Conservation (phyloP, 2,888 invertebrate species). For the Acanthosoma haemorrhoidale region DNA sequence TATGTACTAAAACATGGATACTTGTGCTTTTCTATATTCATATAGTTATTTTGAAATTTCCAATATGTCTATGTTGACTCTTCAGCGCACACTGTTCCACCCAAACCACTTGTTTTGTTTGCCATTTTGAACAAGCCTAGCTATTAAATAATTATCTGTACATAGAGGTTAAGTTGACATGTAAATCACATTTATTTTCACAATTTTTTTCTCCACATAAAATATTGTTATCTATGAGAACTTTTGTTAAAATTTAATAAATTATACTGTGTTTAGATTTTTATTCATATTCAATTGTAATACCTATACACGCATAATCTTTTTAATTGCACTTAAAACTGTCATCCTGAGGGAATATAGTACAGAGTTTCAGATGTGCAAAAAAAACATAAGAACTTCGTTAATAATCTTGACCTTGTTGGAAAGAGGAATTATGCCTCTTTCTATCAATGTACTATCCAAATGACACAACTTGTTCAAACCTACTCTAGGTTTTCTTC, state of each 20-base stretch:
- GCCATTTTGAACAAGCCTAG: background rate
- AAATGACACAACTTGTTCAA: too few species aligned
- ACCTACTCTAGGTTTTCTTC: too few species aligned
- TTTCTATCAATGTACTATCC: too few species aligned
- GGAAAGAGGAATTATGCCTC: too few species aligned
- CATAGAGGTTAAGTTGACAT: background rate
- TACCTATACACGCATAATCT: too few species aligned
- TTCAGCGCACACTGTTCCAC: background rate
- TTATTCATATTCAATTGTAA: background rate
- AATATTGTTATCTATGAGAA: constrained; percentile 14
- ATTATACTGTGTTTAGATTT: constrained; percentile 27
- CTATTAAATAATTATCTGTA: constrained; percentile 11
- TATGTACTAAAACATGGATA: too few species aligned
- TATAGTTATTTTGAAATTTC: background rate
- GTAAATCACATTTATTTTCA: background rate
- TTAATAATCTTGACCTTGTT: too few species aligned
- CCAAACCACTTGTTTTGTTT: background rate
- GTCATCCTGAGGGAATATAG: too few species aligned
- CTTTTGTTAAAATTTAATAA: constrained; percentile 23
- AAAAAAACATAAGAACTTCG: too few species aligned
- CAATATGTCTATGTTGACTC: constrained; percentile 5
- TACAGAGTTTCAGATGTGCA: too few species aligned
- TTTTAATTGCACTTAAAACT: too few species aligned
- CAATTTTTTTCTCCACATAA: background rate
- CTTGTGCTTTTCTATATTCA: too few species aligned